A percentile compares a stretch with the other conserved stretches of the same genome.
Conservation (phyloP, 2,797 vertebrate genomes). For the Silurus lanzhouensis region DNA sequence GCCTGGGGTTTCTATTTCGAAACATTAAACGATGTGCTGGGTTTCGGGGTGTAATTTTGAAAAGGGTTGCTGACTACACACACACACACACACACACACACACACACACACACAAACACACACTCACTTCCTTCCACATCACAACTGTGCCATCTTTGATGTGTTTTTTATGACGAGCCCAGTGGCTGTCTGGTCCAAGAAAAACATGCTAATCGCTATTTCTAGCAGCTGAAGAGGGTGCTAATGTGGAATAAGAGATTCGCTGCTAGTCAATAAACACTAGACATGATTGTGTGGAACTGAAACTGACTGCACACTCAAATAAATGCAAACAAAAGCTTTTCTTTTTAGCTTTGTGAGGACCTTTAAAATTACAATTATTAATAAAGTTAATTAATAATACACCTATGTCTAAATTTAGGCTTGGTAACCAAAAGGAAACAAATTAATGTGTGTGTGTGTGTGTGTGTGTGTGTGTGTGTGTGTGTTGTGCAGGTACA, state of each 20-base stretch:
- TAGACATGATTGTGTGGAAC: not conserved
- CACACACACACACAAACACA: conserved; percentile 19
- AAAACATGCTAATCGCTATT: conserved; percentile 45
- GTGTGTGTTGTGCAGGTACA: conserved; percentile 74
- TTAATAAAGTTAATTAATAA: not conserved
- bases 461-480: not conserved
- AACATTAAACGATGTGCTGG: conserved; percentile 52
- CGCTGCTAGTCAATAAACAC: not conserved
- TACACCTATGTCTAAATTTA: not conserved
- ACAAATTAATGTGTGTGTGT: not conserved
- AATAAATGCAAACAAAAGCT: not conserved
- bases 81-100: conserved; percentile 16
- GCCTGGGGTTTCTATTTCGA: conserved; percentile 65
- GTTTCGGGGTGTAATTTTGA: conserved; percentile 58
- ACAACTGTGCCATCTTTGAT: conserved; percentile 58
- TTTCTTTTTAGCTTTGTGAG: not conserved
- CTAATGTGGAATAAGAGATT: not conserved
- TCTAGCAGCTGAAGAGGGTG: conserved; percentile 31
- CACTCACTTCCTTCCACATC: conserved; percentile 64
- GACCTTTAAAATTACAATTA: not conserved
- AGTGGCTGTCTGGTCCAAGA: conserved; percentile 37
- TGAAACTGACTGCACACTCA: not conserved
- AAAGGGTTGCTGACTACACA: conserved; percentile 43
- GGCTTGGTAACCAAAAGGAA: not conserved
- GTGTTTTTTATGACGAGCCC: conserved; percentile 42